Base-by-base conservation (phyloP, 2,797 vertebrate species). In the Pangasius djambal region DNA sequence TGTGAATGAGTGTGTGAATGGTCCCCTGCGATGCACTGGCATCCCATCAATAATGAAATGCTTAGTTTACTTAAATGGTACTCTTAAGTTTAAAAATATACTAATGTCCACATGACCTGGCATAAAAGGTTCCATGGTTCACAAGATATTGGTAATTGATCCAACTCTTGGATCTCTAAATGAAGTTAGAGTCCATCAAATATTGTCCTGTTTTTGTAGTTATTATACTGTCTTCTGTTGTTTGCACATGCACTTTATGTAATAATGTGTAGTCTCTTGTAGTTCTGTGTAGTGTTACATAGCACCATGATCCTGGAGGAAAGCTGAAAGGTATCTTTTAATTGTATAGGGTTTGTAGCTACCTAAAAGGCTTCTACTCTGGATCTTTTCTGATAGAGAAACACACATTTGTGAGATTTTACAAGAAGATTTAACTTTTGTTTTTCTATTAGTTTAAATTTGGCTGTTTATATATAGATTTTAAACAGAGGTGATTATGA, bases 361-460 rank as follows among this genome's bases (percentile, higher is more conserved):
- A 81, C 7, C 16, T 20, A 57, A 57, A 63, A 44, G 0, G 3
- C 8, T 48, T n/a, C 13, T 28, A 9, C 4, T 22, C 31, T 55
- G 16, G 13, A 63, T 15, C 57, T 48, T 50, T 50, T 18, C 7
- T 48, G 25, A 67, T 44, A 65, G 82, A 48, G 18, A 84, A 84
- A 50, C 63, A 69, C 10, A 44, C 63, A 13, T 50, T n/a, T 67
- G 61, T 50, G 22, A 28, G 28, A 6, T 50, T 83, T 65, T 48
- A 65, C 20, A 28, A 65, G 3, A 4, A 83, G 16, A 44, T 81
- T 15, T 13, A 25, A 5, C 20, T 37, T 40, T 59, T 37, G 8
- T 34, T 82, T 82, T 82, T 61, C 20, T 61, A 61, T 40, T 10
- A 40, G 79, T 82, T 59, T 82, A 61, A 82, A 61, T 82, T 6